Conservation (phyloP, 2,113 vertebrate genomes). For the Anolis carolinensis region DNA sequence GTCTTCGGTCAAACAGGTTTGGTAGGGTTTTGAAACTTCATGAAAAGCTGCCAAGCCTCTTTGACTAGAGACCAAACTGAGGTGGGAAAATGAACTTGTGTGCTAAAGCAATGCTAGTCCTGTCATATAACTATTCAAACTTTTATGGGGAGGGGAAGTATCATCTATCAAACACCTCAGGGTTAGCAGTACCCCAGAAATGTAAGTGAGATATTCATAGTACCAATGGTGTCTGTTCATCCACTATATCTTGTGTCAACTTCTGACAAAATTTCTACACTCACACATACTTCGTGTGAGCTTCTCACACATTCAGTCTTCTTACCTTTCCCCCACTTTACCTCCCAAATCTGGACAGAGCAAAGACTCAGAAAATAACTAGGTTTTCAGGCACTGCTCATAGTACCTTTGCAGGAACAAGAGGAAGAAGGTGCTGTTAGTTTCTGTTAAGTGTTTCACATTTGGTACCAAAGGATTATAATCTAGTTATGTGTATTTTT, state of each 20-base stretch:
- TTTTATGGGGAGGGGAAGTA: not conserved
- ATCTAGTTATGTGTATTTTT: not conserved
- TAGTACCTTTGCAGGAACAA: too few relatives aligned
- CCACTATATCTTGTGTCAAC: not conserved
- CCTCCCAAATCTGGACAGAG: not conserved
- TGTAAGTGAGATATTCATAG: not conserved
- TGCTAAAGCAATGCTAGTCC: not conserved
- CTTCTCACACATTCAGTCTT: not conserved
- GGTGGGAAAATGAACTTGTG: not conserved
- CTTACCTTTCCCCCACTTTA: not conserved
- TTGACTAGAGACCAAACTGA: not conserved
- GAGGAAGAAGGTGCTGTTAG: too few relatives aligned
- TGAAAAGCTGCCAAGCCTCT: not conserved
- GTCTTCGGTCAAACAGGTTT: not conserved
- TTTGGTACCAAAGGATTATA: not conserved
- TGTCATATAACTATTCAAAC: not conserved
- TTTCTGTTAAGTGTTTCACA: not conserved
- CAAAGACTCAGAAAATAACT: not conserved
- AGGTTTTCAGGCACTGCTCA: too few relatives aligned
- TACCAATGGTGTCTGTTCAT: not conserved
- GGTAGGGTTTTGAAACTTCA: conserved; percentile 6
- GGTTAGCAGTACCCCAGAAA: not conserved
- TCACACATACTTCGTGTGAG: not conserved
- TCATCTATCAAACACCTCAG: not conserved
- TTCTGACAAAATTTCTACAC: not conserved